Evolutionary conservation across 2,888 invertebrate genomes (phyloP).

Genomic region (Tetragonisca angustula): DNA sequence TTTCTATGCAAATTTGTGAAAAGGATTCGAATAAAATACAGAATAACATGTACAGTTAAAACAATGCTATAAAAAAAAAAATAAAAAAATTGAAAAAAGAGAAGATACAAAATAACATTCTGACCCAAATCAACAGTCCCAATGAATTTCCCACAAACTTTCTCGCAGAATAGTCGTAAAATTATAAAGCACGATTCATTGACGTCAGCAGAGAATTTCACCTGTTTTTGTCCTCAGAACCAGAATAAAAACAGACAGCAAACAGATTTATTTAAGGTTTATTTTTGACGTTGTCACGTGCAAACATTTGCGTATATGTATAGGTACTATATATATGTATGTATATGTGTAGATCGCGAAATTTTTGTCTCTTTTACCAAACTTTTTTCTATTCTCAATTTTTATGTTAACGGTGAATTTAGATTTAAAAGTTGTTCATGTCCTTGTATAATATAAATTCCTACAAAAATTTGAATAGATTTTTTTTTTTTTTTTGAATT

Average conservation of each 20-base stretch:
- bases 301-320: background rate
- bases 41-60: background rate
- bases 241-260: constrained; percentile 12
- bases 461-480: too few relatives aligned
- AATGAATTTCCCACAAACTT: constrained; percentile 42
- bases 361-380: background rate
- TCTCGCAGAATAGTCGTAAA: constrained; percentile 42
- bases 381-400: background rate
- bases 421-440: background rate
- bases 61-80: background rate
- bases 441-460: too few relatives aligned
- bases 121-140: constrained; percentile 24
- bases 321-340: background rate
- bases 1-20: background rate
- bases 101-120: constrained; percentile 2
- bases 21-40: background rate
- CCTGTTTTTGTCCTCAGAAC: constrained; percentile 29
- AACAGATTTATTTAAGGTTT: constrained; percentile 20
- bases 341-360: background rate
- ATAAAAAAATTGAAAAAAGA: background rate
- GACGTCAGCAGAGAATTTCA: constrained; percentile 46
- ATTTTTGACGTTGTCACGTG: constrained; percentile 1
- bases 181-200: constrained; percentile 36
- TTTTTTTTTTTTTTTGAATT: too few relatives aligned
- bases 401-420: background rate